These are phyloP conservation scores for Pitta sordida DNA, from an alignment of 2,113 vertebrate genomes.

Conservation along the genomic window DNA sequence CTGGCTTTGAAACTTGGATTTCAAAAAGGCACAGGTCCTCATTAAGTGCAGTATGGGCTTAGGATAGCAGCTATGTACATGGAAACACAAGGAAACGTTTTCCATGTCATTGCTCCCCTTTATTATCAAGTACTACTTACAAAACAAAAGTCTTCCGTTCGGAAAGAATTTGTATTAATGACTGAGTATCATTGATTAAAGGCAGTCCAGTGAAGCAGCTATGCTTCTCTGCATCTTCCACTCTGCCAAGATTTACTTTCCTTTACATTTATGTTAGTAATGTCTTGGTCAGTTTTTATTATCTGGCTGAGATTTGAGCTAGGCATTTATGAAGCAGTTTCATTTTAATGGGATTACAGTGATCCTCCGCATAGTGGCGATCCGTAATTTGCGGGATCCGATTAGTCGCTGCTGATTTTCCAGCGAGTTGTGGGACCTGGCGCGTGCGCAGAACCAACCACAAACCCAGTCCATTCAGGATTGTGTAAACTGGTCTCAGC, in stretches of 20 bases:
- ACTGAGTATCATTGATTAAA: background rate
- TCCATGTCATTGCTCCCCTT: background rate
- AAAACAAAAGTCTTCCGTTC: background rate
- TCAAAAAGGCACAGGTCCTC: background rate
- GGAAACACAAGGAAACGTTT: background rate
- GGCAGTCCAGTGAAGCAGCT: background rate
- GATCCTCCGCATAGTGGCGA: no score
- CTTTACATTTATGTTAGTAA: background rate
- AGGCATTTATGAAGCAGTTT: background rate
- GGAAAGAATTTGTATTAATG: background rate
- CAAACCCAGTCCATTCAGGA: no score
- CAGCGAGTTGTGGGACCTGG: no score
- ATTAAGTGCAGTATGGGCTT: background rate
- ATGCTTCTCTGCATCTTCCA: background rate
- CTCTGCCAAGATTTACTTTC: background rate
- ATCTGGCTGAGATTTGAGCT: background rate
- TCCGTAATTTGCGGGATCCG: no score
- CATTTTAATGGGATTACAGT: background rate
- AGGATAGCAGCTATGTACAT: background rate
- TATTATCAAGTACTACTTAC: background rate
- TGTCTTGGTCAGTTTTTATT: background rate
- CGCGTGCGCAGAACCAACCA: no score
- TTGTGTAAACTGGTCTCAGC: no score
- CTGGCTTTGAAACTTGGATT: background rate
- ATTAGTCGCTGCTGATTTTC: no score